Conservation (phyloP, 2,888 invertebrate genomes). For the Apocheima hispidaria region DNA sequence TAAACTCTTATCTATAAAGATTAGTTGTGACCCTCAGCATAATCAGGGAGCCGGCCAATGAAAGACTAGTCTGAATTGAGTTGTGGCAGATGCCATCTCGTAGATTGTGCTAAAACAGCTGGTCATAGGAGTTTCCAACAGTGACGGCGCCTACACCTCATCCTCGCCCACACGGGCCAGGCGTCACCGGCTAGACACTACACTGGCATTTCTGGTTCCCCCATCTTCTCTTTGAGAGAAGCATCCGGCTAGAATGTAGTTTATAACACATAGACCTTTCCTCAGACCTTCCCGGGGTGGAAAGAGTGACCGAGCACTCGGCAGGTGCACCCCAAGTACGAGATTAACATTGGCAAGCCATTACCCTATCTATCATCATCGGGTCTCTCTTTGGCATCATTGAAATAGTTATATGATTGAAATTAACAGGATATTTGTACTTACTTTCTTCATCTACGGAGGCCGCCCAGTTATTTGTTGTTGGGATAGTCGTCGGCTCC, state of each 20-base stretch:
- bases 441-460: constrained; percentile 94
- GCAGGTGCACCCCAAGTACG: constrained; percentile 90
- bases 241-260: constrained; percentile 90
- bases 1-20: background rate
- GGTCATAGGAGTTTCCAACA: constrained; percentile 91
- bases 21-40: constrained; percentile 72
- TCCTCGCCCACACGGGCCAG: constrained; percentile 70
- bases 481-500: constrained; percentile 87
- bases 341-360: constrained; percentile 90
- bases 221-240: constrained; percentile 87
- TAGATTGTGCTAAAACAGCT: constrained; percentile 92
- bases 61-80: constrained; percentile 96
- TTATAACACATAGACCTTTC: constrained; percentile 82
- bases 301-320: constrained; percentile 86
- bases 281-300: constrained; percentile 94
- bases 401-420: background rate
- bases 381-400: constrained; percentile 53
- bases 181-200: constrained; percentile 82
- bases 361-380: constrained; percentile 80
- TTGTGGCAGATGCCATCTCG: constrained; percentile 88
- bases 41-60: constrained; percentile 85
- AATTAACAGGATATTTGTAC: constrained; percentile 47
- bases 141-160: constrained; percentile 74
- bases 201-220: constrained; percentile 91
- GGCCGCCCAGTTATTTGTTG: constrained; percentile 91